These are phyloP conservation scores for Tachina grossa DNA, from an alignment of 2,888 invertebrate genomes.

Conservation along the genomic window DNA sequence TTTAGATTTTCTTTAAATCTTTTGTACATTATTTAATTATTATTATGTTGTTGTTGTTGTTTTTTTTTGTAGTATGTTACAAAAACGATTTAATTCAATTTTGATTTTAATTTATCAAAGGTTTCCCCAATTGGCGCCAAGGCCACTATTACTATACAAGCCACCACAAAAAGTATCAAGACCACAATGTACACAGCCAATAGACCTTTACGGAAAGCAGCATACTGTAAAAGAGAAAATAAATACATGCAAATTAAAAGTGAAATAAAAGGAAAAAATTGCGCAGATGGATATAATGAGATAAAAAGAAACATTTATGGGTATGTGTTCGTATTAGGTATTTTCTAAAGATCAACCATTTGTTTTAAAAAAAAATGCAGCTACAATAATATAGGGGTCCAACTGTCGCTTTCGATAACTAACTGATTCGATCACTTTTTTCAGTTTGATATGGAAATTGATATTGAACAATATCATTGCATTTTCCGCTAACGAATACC, in stretches of 20 bases:
- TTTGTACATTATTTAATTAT: slow-evolving; percentile 43
- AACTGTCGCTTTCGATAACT: no score
- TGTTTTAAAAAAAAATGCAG: no score
- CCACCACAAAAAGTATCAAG: slow-evolving; percentile 87
- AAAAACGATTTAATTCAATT: slow-evolving; percentile 62
- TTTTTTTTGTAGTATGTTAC: slow-evolving; percentile 35
- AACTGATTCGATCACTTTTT: no score
- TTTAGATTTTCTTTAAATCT: slow-evolving; percentile 13
- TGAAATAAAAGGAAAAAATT: slow-evolving; percentile 47
- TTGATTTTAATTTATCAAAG: slow-evolving; percentile 79
- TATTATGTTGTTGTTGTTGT: neutral
- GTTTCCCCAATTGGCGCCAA: slow-evolving; percentile 89
- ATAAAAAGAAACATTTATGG: neutral
- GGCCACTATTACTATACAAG: slow-evolving; percentile 89
- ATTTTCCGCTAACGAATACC: no score
- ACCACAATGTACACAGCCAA: slow-evolving; percentile 91
- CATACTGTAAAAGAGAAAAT: slow-evolving; percentile 85
- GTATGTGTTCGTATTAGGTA: neutral
- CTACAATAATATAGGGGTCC: no score
- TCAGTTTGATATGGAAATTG: no score
- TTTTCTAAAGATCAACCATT: no score
- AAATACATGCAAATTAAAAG: slow-evolving; percentile 11
- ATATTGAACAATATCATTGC: no score
- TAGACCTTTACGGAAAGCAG: slow-evolving; percentile 89
- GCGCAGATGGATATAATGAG: neutral